Conservation (phyloP, 2,888 invertebrate genomes). For the Allophyes oxyacanthae region DNA sequence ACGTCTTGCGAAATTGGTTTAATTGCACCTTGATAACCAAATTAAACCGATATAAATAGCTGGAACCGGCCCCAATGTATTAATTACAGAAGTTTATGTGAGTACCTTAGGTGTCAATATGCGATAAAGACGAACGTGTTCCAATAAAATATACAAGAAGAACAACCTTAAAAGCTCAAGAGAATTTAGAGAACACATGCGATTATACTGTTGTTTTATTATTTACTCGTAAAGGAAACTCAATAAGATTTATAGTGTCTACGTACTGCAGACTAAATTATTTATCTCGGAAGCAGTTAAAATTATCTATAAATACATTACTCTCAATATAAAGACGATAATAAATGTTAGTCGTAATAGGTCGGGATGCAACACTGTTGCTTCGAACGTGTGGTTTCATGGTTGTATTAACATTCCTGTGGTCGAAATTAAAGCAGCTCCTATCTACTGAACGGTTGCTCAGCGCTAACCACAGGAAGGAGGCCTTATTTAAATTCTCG, state of each 20-base stretch:
- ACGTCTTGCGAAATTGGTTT: conserved; percentile 32
- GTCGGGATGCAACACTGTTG: conserved; percentile 45
- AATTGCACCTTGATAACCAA: conserved; percentile 30
- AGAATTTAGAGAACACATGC: conserved; percentile 41
- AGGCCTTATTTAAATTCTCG: conserved; percentile 55
- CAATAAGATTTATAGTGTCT: conserved; percentile 62
- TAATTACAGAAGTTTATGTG: conserved; percentile 1
- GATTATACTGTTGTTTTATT: conserved; percentile 49
- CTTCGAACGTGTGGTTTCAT: conserved; percentile 29
- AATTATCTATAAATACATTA: conserved; percentile 64
- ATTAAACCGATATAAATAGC: conserved; percentile 30
- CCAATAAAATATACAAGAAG: conserved; percentile 22
- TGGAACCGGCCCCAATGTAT: conserved; percentile 17
- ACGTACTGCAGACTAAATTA: conserved; percentile 57
- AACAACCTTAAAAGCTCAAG: conserved; percentile 26
- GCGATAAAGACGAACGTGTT: conserved; percentile 19
- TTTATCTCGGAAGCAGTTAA: conserved; percentile 67
- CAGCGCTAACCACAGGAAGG: conserved; percentile 54
- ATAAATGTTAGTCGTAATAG: conserved; percentile 49
- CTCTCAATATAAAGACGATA: conserved; percentile 55
- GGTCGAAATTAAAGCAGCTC: conserved; percentile 45
- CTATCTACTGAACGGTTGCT: conserved; percentile 30
- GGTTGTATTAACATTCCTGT: conserved; percentile 38
- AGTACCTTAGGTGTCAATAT: conserved; percentile 13
- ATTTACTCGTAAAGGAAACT: conserved; percentile 59